A percentile compares a stretch with the other conserved stretches of the same genome.
Evolutionary conservation across 2,888 invertebrate species (phyloP).

Genomic region (Sinhomidia bicolor): DNA sequence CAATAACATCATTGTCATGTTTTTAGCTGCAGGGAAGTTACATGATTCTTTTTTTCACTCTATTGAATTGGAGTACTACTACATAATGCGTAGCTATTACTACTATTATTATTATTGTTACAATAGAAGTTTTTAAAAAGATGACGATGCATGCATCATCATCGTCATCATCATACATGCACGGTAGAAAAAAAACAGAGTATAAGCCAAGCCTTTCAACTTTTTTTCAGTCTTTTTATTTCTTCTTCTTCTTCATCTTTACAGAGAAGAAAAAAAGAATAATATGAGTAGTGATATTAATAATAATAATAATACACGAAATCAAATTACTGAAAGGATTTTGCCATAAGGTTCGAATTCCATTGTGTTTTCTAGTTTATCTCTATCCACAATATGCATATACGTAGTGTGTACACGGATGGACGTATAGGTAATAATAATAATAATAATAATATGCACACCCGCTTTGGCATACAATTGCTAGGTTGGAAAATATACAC

Average conservation of each 20-base stretch:
- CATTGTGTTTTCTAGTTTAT: conserved; percentile 26
- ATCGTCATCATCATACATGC: too few relatives aligned
- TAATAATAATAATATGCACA: not conserved
- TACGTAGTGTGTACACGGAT: not conserved
- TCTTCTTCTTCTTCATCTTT: too few relatives aligned
- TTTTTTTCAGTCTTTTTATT: conserved; percentile 27
- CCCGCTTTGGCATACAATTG: not conserved
- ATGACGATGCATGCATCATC: conserved; percentile 17
- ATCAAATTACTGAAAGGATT: conserved; percentile 66
- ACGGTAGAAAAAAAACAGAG: too few relatives aligned
- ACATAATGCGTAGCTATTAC: not conserved
- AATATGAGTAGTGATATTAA: not conserved
- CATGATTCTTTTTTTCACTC: conserved; percentile 41
- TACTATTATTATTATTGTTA: not conserved
- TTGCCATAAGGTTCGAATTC: conserved; percentile 71
- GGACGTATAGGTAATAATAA: not conserved
- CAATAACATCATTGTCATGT: conserved; percentile 57
- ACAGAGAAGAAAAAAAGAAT: conserved; percentile 5
- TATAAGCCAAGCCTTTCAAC: conserved; percentile 54
- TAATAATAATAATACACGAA: conserved; percentile 59
- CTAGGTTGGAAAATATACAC: not conserved
- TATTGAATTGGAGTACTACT: not conserved
- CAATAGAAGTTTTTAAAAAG: conserved; percentile 13
- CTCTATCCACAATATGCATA: not conserved
- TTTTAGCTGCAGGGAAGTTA: conserved; percentile 57